Evolutionary conservation across 2,797 vertebrate species (phyloP), one percentile per base, ranked within the genome.

Genomic region (Gouania willdenowi): DNA sequence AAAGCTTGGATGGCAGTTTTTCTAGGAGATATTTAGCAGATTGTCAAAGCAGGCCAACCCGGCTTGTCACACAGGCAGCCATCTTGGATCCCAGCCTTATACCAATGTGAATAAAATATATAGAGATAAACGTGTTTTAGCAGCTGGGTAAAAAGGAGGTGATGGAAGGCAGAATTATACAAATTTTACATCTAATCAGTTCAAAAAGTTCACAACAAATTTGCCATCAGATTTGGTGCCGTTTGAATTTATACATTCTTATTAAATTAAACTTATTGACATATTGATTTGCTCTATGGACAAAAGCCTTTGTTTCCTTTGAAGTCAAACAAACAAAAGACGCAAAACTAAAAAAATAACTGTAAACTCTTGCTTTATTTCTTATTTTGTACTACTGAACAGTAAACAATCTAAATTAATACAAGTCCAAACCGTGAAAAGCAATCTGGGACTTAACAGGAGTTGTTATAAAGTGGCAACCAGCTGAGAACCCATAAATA

Each of bases 331-430:
- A 81, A 76, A 72, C 51, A 74, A n/a, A 79, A 80, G 75, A 73
- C 67, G 62, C 53, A 84, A 83, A 85, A 87, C 86, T 83, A 84
- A 68, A 84, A 88, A 89, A 87, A 88, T 88, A 93, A 94, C 95
- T 94, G 94, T 98, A 98, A 98, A 98, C 94, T 88, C 91, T 90
- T 88, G 91, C 92, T 27, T 74, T 66, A 66, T 62, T 67, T 69
- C 45, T 73, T 16, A 59, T 72, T 84, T 87, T 92, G 92, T 94
- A 96, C 94, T 94, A 94, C 92, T 90, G 90, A 88, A 91, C 90
- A 92, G 94, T 94, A 96, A 95, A 98, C 94, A 92, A 94, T 91
- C 93, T 92, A 93, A 93, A 94, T 97, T 93, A 96, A 93, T 94
- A 93, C 89, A 94, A 91, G 90, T 93, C 86, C 74, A 81, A 78